phyloP scores from a whole-genome alignment of 2,888 invertebrate genomes.

The Hedya salicella region DNA sequence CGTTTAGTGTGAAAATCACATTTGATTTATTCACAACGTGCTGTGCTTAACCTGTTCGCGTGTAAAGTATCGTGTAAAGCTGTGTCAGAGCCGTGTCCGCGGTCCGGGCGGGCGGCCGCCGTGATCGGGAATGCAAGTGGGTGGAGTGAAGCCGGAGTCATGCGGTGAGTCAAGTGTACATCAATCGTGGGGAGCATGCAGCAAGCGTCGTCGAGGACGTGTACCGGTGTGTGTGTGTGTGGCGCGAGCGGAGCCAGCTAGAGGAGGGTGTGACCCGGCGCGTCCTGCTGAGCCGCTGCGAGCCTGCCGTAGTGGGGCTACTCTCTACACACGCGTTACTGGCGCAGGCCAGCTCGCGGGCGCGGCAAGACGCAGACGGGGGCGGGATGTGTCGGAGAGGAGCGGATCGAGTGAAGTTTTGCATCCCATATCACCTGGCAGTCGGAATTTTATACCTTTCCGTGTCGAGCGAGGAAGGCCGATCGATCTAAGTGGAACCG shows the following conservation, averaged over 20 bases:
- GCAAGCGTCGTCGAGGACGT: slow-evolving; percentile 66
- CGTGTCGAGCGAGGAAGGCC: slow-evolving; percentile 84
- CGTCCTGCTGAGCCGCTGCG: slow-evolving; percentile 62
- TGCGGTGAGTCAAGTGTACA: slow-evolving; percentile 79
- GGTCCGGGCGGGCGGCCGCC: slow-evolving; percentile 67
- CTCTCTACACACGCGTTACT: slow-evolving; percentile 38
- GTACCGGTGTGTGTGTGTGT: slow-evolving; percentile 72
- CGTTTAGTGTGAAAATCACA: slow-evolving; percentile 67
- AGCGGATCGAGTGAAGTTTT: slow-evolving; percentile 75
- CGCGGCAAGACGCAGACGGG: slow-evolving; percentile 72
- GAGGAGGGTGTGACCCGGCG: slow-evolving; percentile 67
- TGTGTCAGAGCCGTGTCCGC: slow-evolving; percentile 72
- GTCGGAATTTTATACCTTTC: slow-evolving; percentile 84
- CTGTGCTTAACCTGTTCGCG: slow-evolving; percentile 80
- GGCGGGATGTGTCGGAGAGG: slow-evolving; percentile 73
- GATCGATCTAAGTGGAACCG: slow-evolving; percentile 83
- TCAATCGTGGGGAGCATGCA: slow-evolving; percentile 74
- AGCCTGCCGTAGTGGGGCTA: slow-evolving; percentile 41
- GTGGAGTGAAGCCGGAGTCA: slow-evolving; percentile 75
- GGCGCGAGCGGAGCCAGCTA: slow-evolving; percentile 84
- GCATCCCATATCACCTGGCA: slow-evolving; percentile 85
- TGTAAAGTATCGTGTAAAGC: slow-evolving; percentile 82
- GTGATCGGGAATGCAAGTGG: slow-evolving; percentile 85
- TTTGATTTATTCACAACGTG: slow-evolving; percentile 65
- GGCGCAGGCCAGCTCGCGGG: slow-evolving; percentile 44